Evolutionary conservation across 2,113 vertebrate species (phyloP), one percentile per base, ranked within the genome.

Genomic region (Coptodon rendalli): DNA sequence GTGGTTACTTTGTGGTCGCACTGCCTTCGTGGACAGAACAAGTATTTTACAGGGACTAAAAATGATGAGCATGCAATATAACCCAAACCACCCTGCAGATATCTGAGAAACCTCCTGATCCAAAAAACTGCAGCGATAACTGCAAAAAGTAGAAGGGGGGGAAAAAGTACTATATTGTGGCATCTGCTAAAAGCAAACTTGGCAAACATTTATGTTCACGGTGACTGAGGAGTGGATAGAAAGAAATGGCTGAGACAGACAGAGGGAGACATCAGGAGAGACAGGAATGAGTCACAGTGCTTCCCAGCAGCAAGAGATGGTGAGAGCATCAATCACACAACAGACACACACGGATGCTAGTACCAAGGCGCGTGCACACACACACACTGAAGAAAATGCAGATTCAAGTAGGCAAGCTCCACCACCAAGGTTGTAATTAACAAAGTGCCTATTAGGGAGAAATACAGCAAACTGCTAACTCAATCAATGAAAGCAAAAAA

Each of bases 241-340:
- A 54, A 59, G 68, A 24, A 63, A 76, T 40, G 12, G 6, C 3
- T 24, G 34, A 66, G 76, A 38, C 27, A 12, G 50, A 61, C 1
- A 8, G 54, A 29, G 19, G 7, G 16, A 40, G 48, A 63, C 14
- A 11, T 19, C 16, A 13, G 6, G 50, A 52, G 68, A 90, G 66
- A 63, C 29, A 22, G 40, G 61, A 87, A 81, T 90, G 93, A 94
- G 87, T 93, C 91, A 93, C 38, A 80, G 66, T 11, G 13, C 29
- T 92, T 88, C 83, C 81, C 63, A 85, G 89, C 83, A 90, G 53
- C 56, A 27, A 78, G 84, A 82, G 53, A 82, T 59, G 87, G 54
- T 29, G 68, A 59, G 45, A 83, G 40, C 83, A 92, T 93, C 80
- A 88, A 87, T 91, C 90, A 85, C 80, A 79, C 12, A 73, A 48